These are phyloP conservation scores for Boulengeromyrus knoepffleri DNA, from an alignment of 2,113 vertebrate genomes.

Conservation along the genomic window DNA sequence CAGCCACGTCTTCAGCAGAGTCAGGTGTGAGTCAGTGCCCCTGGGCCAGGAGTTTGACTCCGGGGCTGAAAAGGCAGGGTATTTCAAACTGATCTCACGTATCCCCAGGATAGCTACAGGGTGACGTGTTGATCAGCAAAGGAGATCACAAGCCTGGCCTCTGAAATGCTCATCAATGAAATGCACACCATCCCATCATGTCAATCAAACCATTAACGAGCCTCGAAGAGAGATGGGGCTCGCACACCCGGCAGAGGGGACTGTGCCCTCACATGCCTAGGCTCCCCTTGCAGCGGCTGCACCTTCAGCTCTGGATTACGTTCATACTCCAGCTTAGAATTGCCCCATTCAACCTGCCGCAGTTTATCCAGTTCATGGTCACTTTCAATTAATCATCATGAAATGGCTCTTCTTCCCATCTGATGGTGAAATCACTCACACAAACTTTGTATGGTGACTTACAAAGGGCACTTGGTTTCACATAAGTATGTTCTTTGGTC, in stretches of 20 bases:
- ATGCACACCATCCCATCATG: slow-evolving; percentile 57
- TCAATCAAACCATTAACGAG: slow-evolving; percentile 57
- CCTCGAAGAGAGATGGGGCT: background rate
- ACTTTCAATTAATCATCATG: background rate
- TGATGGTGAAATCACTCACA: background rate
- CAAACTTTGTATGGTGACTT: background rate
- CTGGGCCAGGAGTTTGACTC: slow-evolving; percentile 32
- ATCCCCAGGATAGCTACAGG: slow-evolving; percentile 49
- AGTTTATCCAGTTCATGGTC: background rate
- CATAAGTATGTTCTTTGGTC: background rate
- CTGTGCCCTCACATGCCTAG: background rate
- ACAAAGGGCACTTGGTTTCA: background rate
- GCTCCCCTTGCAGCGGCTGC: background rate
- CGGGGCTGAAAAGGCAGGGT: slow-evolving; percentile 43
- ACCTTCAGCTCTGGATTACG: slow-evolving; percentile 1
- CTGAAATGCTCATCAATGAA: slow-evolving; percentile 62
- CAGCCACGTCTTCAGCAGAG: slow-evolving; percentile 19
- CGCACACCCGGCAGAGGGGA: background rate
- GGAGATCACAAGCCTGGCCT: slow-evolving; percentile 53
- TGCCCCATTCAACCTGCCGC: background rate
- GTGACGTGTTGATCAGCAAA: slow-evolving; percentile 54
- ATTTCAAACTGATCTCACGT: slow-evolving; percentile 55
- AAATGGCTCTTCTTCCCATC: background rate
- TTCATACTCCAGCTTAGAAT: background rate
- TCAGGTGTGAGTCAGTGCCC: slow-evolving; percentile 27